These are phyloP conservation scores for Mus pahari DNA, from an alignment of 2,113 vertebrate species.

Conservation along the genomic window DNA sequence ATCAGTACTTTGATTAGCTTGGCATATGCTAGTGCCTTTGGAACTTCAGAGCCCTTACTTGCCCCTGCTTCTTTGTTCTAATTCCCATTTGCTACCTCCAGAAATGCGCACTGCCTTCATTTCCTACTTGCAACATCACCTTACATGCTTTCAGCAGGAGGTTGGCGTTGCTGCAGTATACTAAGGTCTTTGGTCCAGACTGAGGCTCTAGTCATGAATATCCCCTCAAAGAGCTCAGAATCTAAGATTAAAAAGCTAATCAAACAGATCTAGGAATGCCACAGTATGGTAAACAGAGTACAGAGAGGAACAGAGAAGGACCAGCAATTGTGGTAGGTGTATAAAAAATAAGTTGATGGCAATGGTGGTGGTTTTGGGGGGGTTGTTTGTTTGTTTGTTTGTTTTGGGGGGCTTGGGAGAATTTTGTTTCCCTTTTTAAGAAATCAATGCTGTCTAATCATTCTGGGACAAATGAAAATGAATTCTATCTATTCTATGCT, in stretches of 20 bases:
- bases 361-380: neutral
- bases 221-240: neutral
- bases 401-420: too few species aligned
- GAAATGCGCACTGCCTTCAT: neutral
- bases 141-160: neutral
- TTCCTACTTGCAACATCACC: neutral
- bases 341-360: neutral
- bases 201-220: neutral
- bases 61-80: neutral
- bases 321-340: fast-evolving
- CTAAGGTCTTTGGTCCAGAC: neutral
- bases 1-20: neutral
- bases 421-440: neutral
- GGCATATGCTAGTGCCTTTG: neutral
- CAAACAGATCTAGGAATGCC: neutral
- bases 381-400: neutral
- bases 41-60: neutral
- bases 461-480: neutral
- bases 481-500: neutral
- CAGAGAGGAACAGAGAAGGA: too few species aligned
- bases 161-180: neutral
- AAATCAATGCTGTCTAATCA: neutral
- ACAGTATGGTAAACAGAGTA: neutral
- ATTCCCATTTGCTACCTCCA: neutral
- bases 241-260: slow-evolving; percentile 7